A percentile compares a stretch with the other conserved stretches of the same genome.
Conservation (phyloP, 2,113 vertebrate species). For the Aleadryas rufinucha region DNA sequence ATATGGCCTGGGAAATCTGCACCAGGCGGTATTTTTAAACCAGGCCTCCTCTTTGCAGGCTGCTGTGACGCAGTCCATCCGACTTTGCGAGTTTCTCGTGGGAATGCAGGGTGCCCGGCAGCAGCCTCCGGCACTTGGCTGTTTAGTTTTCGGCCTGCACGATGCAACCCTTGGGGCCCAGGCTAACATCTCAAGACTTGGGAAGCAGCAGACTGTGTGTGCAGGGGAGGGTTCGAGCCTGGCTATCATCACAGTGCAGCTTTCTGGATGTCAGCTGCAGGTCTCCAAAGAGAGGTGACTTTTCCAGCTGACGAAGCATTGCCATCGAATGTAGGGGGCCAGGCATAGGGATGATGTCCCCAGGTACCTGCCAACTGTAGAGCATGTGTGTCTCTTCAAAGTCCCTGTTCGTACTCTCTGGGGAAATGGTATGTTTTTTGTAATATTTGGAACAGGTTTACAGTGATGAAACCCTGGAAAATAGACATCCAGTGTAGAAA, state of each 20-base stretch:
- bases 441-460: background rate
- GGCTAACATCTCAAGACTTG: background rate
- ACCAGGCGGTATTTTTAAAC: constrained; percentile 71
- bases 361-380: background rate
- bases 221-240: background rate
- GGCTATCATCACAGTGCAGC: rapidly evolving
- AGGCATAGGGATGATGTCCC: background rate
- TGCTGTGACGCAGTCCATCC: constrained; percentile 58
- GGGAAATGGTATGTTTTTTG: rapidly evolving
- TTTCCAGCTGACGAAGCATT: background rate
- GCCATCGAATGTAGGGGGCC: rapidly evolving
- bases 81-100: constrained; percentile 76
- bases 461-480: background rate
- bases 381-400: rapidly evolving
- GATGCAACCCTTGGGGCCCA: background rate
- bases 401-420: background rate
- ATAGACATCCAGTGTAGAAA: background rate
- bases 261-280: background rate
- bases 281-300: background rate
- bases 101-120: constrained; percentile 68
- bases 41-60: constrained; percentile 49
- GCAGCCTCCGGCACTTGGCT: background rate
- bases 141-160: background rate
- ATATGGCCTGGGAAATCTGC: constrained; percentile 78
- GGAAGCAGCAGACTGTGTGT: background rate